Evolutionary conservation across 2,888 invertebrate species (phyloP).

Genomic region (Barypeithes pellucidus): DNA sequence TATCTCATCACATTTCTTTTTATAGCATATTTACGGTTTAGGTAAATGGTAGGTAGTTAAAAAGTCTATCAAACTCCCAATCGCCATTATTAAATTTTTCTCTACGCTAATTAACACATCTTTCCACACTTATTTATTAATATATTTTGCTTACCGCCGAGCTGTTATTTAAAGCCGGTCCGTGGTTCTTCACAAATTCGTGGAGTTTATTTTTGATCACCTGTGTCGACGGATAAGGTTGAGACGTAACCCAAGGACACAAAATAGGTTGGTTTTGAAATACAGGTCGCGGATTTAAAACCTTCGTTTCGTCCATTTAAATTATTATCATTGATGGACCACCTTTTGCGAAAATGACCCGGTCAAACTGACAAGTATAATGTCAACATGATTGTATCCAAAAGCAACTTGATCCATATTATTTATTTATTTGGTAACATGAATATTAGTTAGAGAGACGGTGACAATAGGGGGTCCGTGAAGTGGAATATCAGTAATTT

Average conservation of each 20-base stretch:
- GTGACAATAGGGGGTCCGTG: too few relatives aligned
- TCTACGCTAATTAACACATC: background rate
- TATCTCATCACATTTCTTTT: too few relatives aligned
- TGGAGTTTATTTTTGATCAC: constrained; percentile 59
- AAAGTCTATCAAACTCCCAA: too few relatives aligned
- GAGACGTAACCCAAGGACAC: constrained; percentile 62
- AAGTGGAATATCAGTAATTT: too few relatives aligned
- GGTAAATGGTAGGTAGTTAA: too few relatives aligned
- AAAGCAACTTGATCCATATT: background rate
- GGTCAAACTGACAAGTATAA: background rate
- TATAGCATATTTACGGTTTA: too few relatives aligned
- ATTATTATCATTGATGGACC: background rate
- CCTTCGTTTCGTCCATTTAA: constrained; percentile 25
- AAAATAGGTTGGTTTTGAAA: constrained; percentile 60
- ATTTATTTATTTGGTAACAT: background rate
- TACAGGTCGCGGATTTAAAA: constrained; percentile 34
- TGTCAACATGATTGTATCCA: constrained; percentile 6
- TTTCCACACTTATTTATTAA: constrained; percentile 10
- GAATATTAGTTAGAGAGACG: too few relatives aligned
- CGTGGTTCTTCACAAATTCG: constrained; percentile 48
- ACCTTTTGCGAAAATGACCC: background rate
- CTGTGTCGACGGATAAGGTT: constrained; percentile 61
- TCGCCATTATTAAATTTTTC: too few relatives aligned
- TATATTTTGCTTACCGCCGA: constrained; percentile 36
- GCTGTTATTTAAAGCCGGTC: constrained; percentile 29